Evolutionary conservation across 2,113 vertebrate genomes (phyloP).

Genomic region (Pterophyllum scalare): DNA sequence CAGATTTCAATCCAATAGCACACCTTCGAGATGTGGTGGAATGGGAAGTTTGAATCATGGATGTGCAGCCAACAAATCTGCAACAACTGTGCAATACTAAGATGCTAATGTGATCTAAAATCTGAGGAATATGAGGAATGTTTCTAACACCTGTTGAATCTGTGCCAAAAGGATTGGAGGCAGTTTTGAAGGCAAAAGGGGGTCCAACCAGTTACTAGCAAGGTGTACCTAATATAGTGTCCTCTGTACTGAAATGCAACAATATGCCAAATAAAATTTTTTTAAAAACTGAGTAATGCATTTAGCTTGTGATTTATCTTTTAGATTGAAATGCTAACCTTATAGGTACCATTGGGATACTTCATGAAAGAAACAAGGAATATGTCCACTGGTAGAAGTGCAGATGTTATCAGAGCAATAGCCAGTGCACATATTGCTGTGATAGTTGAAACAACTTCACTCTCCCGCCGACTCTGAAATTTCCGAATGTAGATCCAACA

Average conservation of each 20-base stretch:
- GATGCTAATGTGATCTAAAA: neutral
- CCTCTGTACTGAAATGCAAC: neutral
- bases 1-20: too few relatives aligned
- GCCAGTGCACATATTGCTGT: conserved; percentile 96
- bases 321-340: conserved; percentile 81
- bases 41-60: neutral
- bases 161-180: neutral
- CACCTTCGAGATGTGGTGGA: too few relatives aligned
- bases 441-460: conserved; percentile 95
- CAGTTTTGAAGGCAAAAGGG: neutral
- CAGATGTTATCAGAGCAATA: conserved; percentile 94
- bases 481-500: conserved; percentile 98
- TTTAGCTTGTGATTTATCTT: conserved; percentile 36
- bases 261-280: conserved; percentile 12
- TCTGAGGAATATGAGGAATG: neutral
- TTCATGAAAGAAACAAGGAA: conserved; percentile 99
- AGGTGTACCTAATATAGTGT: neutral
- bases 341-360: conserved; percentile 95
- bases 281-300: conserved; percentile 34
- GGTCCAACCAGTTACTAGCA: neutral
- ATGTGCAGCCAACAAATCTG: neutral
- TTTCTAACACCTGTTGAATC: neutral
- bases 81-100: neutral
- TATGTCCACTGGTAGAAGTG: conserved; percentile 96
- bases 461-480: conserved; percentile 96